Evolutionary conservation across 2,797 vertebrate species (phyloP), one percentile per base, ranked within the genome.

Genomic region (Delichon dasypus): DNA sequence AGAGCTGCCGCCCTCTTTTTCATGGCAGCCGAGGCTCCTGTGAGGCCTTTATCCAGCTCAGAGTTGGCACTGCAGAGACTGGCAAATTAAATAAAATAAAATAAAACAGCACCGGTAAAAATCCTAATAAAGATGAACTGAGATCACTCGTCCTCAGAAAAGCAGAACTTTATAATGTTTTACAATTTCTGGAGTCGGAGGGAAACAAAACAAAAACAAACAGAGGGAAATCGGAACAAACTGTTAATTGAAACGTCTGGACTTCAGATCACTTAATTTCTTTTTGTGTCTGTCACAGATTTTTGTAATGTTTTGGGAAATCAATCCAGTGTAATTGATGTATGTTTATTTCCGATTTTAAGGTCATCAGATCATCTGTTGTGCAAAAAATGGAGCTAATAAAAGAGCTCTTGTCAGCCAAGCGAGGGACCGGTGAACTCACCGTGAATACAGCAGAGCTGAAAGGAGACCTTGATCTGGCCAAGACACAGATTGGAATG

Each of bases 351-450:
- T 95, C 67, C 30, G 95, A 85, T 94, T 96, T 97, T 95, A 95
- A 98, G 98, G 97, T 98, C 68, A 97, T 98, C 96, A 97, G 98
- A 87, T 97, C 97, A n/a, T 98, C 97, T 84, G n/a, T 98, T 95
- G 88, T 96, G 70, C 98, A 97, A 71, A 98, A 98, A 94, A 97
- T 98, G 83, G 97, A 97, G 38, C 71, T 89, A 18, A 92, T 98
- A 27, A 97, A 96, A 89, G 85, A 86, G 53, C 51, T 88, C 51
- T 85, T 97, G 76, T 84, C 90, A 53, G 94, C 55, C 0, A 97
- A 96, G 62, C 32, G 5, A 32, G 66, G 23, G 7, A 50, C 57
- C 61, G 45, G 47, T 38, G 77, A 75, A 6, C 73, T 95, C 36
- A 13, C 66, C 1, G 75, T 96, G 72, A 97, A 92, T 75, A 87